Evolutionary conservation across 2,888 invertebrate species (phyloP).

Genomic region (Acleris holmiana): DNA sequence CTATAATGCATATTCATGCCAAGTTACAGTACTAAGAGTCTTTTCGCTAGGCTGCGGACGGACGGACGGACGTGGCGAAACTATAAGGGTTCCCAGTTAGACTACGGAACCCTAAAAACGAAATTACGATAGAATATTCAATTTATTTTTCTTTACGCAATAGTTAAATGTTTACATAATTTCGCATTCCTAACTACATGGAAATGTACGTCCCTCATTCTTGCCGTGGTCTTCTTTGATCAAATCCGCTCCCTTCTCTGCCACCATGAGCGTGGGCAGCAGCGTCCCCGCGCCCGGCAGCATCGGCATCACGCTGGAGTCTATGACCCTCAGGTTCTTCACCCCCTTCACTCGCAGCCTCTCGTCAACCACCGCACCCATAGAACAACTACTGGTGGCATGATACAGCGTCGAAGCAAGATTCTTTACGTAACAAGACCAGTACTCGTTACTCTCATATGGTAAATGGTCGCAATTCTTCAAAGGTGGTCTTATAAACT

Average conservation of each 20-base stretch:
- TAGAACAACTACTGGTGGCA: conserved; percentile 14
- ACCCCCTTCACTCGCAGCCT: conserved; percentile 19
- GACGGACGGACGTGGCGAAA: no score
- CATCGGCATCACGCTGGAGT: conserved; percentile 29
- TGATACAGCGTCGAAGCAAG: conserved; percentile 20
- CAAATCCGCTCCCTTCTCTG: conserved; percentile 25
- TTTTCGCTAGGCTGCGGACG: no score
- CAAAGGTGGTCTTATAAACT: conserved; percentile 8
- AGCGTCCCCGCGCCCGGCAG: conserved; percentile 1
- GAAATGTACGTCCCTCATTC: conserved; percentile 5
- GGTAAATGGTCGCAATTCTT: conserved; percentile 13
- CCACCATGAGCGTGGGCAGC: conserved; percentile 16
- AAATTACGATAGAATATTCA: no score
- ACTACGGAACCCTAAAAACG: no score
- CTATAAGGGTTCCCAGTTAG: no score
- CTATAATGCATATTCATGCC: no score
- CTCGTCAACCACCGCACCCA: conserved; percentile 28
- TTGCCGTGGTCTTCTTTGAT: conserved; percentile 22
- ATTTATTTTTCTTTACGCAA: no score
- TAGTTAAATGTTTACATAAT: no score
- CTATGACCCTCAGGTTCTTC: conserved; percentile 24
- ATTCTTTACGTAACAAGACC: conserved; percentile 23
- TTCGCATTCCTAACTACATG: not conserved
- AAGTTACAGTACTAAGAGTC: no score
- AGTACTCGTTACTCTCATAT: conserved; percentile 23